These are phyloP conservation scores for Chrysolina haemoptera DNA, from an alignment of 2,888 invertebrate genomes.

Conservation along the genomic window DNA sequence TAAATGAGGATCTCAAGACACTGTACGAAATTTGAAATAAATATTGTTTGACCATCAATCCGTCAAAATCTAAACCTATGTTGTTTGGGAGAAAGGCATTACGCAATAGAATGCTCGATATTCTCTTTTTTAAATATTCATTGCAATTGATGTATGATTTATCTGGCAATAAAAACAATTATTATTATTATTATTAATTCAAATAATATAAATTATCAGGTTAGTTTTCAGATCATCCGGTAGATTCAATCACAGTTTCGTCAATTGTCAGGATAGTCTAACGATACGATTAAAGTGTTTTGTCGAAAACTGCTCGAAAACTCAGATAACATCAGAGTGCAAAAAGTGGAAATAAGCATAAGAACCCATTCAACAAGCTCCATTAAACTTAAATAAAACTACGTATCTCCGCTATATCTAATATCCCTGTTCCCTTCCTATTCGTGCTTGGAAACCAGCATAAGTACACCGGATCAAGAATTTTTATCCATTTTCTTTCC, in stretches of 20 bases:
- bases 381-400: conserved; percentile 7
- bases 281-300: not conserved
- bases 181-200: no score
- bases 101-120: no score
- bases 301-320: not conserved
- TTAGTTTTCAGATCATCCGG: no score
- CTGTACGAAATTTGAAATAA: not conserved
- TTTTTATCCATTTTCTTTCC: conserved; percentile 16
- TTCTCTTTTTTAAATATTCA: no score
- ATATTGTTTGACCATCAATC: no score
- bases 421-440: not conserved
- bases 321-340: not conserved
- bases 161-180: no score
- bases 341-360: not conserved
- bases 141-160: no score
- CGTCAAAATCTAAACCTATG: no score
- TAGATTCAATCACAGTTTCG: no score
- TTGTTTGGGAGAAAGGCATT: no score
- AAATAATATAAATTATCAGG: no score
- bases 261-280: not conserved
- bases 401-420: conserved; percentile 10
- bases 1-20: not conserved
- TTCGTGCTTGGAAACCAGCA: conserved; percentile 7
- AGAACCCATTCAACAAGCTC: not conserved
- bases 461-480: not conserved